Percentiles rank a stretch among this genome's conserved stretches.
Conservation (phyloP, 2,888 invertebrate genomes). For the Bugulina stolonifera region DNA sequence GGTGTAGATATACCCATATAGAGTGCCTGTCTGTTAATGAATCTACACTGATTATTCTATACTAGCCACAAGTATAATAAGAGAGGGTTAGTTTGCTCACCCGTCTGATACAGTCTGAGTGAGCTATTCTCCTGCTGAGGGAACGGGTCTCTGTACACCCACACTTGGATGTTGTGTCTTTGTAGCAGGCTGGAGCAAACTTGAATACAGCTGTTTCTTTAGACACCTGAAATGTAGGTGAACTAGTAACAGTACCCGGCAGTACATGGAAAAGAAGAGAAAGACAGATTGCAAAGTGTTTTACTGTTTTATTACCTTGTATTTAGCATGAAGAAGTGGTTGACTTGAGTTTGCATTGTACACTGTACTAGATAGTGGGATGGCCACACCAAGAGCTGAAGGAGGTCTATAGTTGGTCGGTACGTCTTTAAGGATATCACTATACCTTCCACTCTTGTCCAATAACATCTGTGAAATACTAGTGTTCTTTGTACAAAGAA, state of each 20-base stretch:
- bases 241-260: too few species aligned
- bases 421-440: not conserved
- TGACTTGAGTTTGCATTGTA: conserved; percentile 28
- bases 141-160: not conserved
- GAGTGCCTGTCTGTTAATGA: too few species aligned
- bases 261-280: too few species aligned
- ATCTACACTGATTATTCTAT: too few species aligned
- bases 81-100: not conserved
- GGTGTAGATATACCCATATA: too few species aligned
- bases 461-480: not conserved
- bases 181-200: not conserved
- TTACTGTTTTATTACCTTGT: conserved; percentile 9
- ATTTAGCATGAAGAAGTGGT: conserved; percentile 12
- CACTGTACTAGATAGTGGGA: conserved; percentile 27
- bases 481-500: too few species aligned
- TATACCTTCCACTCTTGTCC: not conserved
- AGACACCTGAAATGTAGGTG: not conserved
- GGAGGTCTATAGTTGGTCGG: conserved; percentile 28
- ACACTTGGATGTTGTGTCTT: not conserved
- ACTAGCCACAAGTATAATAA: too few species aligned
- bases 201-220: conserved; percentile 1
- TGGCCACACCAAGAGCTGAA: conserved; percentile 26
- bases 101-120: conserved; percentile 23
- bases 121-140: not conserved
- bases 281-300: too few species aligned